Evolutionary conservation across 2,888 invertebrate species (phyloP), one percentile per base, ranked within the genome.

Genomic region (Eueremaeus valkanovi): DNA sequence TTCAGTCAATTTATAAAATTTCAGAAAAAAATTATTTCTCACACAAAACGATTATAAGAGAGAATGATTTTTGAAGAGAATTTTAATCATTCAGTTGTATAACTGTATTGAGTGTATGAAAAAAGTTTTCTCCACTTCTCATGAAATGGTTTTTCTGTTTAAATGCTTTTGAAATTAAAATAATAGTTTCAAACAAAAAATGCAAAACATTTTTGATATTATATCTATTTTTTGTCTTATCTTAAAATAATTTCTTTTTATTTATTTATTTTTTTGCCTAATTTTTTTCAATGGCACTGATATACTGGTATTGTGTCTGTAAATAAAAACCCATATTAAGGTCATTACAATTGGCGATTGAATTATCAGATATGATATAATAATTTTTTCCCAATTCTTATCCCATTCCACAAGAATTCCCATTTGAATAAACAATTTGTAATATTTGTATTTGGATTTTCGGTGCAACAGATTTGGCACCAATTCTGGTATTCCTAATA

Each of bases 261-360:
- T 36, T 36, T 36, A 11, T 8, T 8, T 36, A 5, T 8, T 8
- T 51, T 51, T 51, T 51, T 51, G 51, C 9, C 51, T 21, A 51
- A 51, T 21, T 51, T 5, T 51, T 5, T 51, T 51, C 51, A 55
- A 55, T 55, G 55, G 13, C 55, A 27, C 13, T 55, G 55, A 55
- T 27, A 24, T 13, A 55, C n/a, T n/a, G n/a, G 13, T 24, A 55
- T 55, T 55, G 21, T 27, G 27, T 55, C 11, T 21, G 33, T 24
- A 24, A 36, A 42, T 68, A 40, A 18, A 68, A n/a, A 36, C 3
- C n/a, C 13, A 68, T 68, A 68, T 40, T 68, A 68, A 68, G 68
- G 68, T 68, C 68, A 68, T 42, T 68, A 68, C 42, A 66, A 68
- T 68, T 33, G 33, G 42, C 24, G 68, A 68, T 68, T 68, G 24